A percentile compares a stretch with the other conserved stretches of the same genome.
Evolutionary conservation across 2,888 invertebrate species (phyloP).

Genomic region (Nomada hirtipes): DNA sequence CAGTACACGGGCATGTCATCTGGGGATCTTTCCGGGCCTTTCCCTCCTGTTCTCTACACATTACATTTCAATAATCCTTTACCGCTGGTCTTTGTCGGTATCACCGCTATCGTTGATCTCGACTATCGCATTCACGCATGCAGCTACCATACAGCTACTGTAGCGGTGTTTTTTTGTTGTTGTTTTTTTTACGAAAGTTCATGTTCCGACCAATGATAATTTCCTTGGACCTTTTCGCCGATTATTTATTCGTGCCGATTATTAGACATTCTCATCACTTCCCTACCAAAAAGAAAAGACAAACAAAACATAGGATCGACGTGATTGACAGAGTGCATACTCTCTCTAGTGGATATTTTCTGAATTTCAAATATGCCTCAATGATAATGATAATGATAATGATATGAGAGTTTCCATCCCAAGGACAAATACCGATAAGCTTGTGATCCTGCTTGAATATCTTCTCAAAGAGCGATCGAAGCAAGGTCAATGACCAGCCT

Average conservation of each 20-base stretch:
- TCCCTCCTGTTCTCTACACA: slow-evolving; percentile 41
- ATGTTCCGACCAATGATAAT: too few relatives aligned
- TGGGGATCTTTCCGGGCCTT: slow-evolving; percentile 63
- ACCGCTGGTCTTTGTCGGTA: not conserved
- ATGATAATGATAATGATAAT: too few relatives aligned
- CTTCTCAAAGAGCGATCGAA: slow-evolving; percentile 69
- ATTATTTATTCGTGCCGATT: too few relatives aligned
- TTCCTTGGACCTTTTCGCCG: too few relatives aligned
- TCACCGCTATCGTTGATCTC: not conserved
- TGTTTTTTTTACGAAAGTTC: not conserved
- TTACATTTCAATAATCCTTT: slow-evolving; percentile 7
- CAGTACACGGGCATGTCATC: slow-evolving; percentile 62
- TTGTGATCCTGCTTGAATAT: slow-evolving; percentile 60
- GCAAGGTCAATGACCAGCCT: slow-evolving; percentile 80
- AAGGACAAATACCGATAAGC: slow-evolving; percentile 29
- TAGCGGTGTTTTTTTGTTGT: too few relatives aligned
- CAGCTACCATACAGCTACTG: too few relatives aligned
- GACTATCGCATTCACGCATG: not conserved
- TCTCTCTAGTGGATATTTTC: too few relatives aligned
- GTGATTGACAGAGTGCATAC: too few relatives aligned
- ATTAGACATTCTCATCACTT: too few relatives aligned
- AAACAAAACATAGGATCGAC: too few relatives aligned
- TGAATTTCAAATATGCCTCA: too few relatives aligned
- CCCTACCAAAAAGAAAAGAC: too few relatives aligned
- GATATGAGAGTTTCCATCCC: not conserved